Conservation (phyloP, 2,113 vertebrate species). For the Burhinus oedicnemus region DNA sequence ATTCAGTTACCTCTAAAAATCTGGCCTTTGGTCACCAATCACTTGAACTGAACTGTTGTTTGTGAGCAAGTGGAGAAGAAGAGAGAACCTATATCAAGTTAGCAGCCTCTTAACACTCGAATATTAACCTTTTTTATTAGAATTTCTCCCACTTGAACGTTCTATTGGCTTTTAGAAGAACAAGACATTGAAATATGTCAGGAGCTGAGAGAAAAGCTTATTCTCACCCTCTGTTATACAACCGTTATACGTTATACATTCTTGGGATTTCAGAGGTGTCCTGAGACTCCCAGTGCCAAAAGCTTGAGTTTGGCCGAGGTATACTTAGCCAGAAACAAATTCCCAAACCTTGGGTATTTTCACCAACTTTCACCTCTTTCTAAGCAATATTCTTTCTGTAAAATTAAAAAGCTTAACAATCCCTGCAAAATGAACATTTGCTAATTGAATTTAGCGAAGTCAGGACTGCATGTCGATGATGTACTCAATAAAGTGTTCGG, state of each 20-base stretch:
- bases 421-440: neutral
- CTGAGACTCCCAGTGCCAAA: neutral
- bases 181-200: neutral
- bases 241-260: neutral
- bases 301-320: neutral
- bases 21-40: neutral
- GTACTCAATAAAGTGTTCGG: neutral
- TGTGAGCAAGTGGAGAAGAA: neutral
- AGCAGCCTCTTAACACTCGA: neutral
- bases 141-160: neutral
- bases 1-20: neutral
- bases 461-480: neutral
- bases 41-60: neutral
- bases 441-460: neutral
- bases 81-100: neutral
- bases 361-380: neutral
- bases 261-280: neutral
- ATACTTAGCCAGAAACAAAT: neutral
- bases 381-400: neutral
- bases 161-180: neutral
- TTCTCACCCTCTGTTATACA: neutral
- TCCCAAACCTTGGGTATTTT: neutral
- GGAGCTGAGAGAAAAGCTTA: neutral
- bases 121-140: neutral
- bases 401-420: neutral